Base-by-base conservation (phyloP, 2,888 invertebrate species). In the Plebejus anna region DNA sequence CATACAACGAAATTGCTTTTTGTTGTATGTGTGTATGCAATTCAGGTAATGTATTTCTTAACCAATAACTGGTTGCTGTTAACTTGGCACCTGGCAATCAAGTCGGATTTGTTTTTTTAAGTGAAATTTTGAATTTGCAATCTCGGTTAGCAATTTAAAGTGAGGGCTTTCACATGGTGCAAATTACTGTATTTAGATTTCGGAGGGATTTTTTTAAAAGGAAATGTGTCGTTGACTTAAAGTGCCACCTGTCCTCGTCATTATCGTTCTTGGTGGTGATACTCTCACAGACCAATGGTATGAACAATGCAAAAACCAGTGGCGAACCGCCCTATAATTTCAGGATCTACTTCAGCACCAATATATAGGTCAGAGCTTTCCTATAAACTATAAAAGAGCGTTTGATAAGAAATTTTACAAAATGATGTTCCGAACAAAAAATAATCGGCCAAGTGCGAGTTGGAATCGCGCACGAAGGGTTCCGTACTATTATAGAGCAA, bases 91-190 rank as follows among this genome's bases (percentile, higher is more conserved):
- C 66, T 66, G 66, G 66, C 66, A 66, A 66, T 66, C 66, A 66
- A 36, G 13, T 66, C 32, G 32, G 32, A 66, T 66, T 66, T 66
- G 66, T 66, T 66, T 66, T 28, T 66, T 66, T 32, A 66, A 28
- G 61, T 66, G 32, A 66, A 66, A 66, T 66, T 66, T 66, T 66
- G 32, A 66, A 66, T 66, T 66, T 66, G 36, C 66, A 32, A 66
- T 22, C 66, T 66, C 66, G 13, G 66, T 66, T 66, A 36, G 32
- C 16, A 66, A 66, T 66, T 32, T 66, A 66, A 66, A 66, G 59
- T 32, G 61, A 66, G 7, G 66, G 66, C 32, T 66, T 66, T 66
- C 66, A 66, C 66, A 16, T 66, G 32, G 9, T 59, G 61, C 66
- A 66, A 66, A 66, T 66, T 66, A 32, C 32, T 59, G 13, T 32